Evolutionary conservation across 2,797 vertebrate genomes (phyloP), one percentile per base, ranked within the genome.

Genomic region (Cottoperca gobio): DNA sequence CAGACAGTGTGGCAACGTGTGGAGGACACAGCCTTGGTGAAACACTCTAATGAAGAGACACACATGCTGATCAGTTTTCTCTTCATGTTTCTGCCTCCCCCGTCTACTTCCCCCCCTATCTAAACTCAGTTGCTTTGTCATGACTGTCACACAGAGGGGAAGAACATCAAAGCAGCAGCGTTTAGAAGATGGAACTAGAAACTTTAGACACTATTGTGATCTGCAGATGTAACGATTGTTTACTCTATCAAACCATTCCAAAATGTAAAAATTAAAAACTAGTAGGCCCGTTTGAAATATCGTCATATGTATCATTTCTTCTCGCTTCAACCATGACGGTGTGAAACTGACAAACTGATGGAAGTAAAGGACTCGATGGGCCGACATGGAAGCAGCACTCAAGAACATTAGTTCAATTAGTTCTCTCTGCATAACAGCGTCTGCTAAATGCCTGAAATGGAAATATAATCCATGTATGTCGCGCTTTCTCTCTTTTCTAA

Each of bases 41-140:
- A 91, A 80, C 82, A 82, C 90, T 79, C 88, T 94, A 92, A 94
- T 93, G 91, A 95, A 93, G 90, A 94, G 88, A 93, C 80, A 67
- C 86, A 85, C 90, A 89, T 16, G 81, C 85, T 85, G 88, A 86
- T 88, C 72, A 68, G 72, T 85, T 73, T 33, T 73, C 76, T 76
- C 83, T 88, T 85, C 62, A 82, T 86, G 80, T 70, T 60, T 26
- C 84, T 43, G 37, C 70, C 66, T 45, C 81, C 82, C 79, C 48
- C 14, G 46, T 59, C 71, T 48, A 10, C 60, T 42, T 7, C 23
- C 79, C 49, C 35, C 52, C 49, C 55, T 1, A 53, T 55, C 75
- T 63, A 73, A 73, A 88, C 73, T 71, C 76, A 69, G 37, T 14
- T 54, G 76, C 71, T 86, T 73, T 77, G 76, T 73, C 73, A 65